Conservation (phyloP, 2,113 vertebrate species). For the Ondatra zibethicus region DNA sequence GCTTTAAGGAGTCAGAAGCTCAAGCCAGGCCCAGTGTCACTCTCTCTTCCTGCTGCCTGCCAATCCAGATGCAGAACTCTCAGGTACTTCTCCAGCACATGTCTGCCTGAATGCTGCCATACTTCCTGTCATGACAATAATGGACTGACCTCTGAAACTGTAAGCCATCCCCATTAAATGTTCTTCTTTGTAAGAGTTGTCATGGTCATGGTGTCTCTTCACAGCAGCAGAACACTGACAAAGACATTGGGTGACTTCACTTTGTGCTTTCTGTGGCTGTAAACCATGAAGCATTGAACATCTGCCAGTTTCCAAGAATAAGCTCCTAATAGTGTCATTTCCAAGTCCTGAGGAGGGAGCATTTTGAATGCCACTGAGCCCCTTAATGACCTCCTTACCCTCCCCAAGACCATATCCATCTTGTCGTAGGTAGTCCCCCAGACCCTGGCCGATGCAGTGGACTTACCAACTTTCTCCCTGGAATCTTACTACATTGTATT, state of each 20-base stretch:
- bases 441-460: rapidly evolving
- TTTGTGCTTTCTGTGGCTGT: not conserved
- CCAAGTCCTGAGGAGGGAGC: not conserved
- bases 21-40: not conserved
- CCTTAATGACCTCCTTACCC: rapidly evolving
- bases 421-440: rapidly evolving
- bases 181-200: not conserved
- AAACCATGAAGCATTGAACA: not conserved
- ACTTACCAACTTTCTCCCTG: not conserved
- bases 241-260: not conserved
- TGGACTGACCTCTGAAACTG: not conserved
- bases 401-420: rapidly evolving
- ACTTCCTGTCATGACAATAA: not conserved
- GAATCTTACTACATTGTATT: not conserved
- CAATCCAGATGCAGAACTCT: not conserved
- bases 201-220: not conserved
- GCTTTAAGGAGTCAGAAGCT: not conserved
- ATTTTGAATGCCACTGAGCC: not conserved
- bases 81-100: not conserved
- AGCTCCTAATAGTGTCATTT: not conserved
- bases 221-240: not conserved
- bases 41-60: not conserved
- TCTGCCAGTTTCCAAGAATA: not conserved
- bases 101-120: not conserved
- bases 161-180: not conserved